Conservation (phyloP, 2,797 vertebrate species). For the Micrastur ruficollis region DNA sequence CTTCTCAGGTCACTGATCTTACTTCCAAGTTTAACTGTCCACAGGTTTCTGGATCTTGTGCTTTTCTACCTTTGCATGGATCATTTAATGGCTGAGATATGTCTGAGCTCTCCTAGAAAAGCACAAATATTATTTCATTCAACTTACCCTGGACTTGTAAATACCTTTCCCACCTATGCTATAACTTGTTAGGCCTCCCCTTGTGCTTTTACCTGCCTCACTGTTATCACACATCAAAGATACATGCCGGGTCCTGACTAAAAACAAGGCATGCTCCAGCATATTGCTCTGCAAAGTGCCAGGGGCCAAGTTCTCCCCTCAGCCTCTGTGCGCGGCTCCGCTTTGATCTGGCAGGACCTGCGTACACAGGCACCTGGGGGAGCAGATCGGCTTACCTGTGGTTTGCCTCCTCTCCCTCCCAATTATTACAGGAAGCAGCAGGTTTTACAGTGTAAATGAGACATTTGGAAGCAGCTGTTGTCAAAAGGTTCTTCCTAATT, state of each 20-base stretch:
- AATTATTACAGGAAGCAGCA: not conserved
- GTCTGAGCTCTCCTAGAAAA: not conserved
- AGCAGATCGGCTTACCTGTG: not conserved
- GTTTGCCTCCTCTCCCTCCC: not conserved
- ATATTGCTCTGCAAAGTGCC: not conserved
- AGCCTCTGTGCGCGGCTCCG: not conserved
- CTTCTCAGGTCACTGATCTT: not conserved
- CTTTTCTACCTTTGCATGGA: not conserved
- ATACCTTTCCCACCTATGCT: not conserved
- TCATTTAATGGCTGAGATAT: not conserved
- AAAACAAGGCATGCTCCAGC: not conserved
- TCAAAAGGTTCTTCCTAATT: not conserved
- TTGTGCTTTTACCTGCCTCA: not conserved
- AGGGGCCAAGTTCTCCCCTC: not conserved
- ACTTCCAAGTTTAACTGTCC: not conserved
- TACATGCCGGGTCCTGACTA: not conserved
- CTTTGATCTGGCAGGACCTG: not conserved
- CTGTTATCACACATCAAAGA: not conserved
- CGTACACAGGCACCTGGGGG: not conserved
- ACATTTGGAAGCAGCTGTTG: not conserved
- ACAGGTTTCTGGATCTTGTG: not conserved
- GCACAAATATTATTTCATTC: not conserved
- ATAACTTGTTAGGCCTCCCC: not conserved
- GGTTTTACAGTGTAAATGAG: not conserved
- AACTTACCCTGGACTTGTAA: not conserved